Conservation (phyloP, 1,140 invertebrate species). For the Adelges cooleyi region DNA sequence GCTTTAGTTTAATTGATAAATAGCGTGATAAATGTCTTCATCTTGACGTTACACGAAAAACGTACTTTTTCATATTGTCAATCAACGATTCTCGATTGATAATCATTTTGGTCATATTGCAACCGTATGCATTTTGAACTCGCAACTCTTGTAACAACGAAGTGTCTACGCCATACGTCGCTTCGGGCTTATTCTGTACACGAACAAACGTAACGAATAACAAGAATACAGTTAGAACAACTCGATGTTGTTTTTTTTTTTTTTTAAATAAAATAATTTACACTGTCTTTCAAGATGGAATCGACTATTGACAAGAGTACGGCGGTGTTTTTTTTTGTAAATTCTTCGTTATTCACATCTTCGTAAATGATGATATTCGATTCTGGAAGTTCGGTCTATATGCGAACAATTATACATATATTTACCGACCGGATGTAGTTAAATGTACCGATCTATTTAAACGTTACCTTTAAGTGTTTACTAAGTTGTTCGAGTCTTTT, state of each 20-base stretch:
- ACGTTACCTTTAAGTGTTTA: constrained; percentile 5
- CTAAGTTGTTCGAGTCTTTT: constrained; percentile 14
- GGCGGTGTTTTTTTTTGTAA: constrained; percentile 43
- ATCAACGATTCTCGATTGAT: constrained; percentile 49
- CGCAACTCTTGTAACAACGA: constrained; percentile 54
- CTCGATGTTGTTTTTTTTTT: no score
- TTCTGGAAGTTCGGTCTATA: constrained; percentile 47
- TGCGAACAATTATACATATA: no score
- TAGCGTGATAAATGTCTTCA: no score
- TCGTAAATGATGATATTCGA: constrained; percentile 47
- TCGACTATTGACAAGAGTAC: constrained; percentile 45
- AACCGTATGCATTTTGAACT: constrained; percentile 52
- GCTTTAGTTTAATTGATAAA: no score
- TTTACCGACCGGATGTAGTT: no score
- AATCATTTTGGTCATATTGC: constrained; percentile 50
- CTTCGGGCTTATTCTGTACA: constrained; percentile 36
- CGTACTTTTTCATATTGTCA: constrained; percentile 53
- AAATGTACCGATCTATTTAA: background rate
- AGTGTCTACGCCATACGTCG: constrained; percentile 42
- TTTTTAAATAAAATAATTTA: background rate
- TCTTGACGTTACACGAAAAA: no score
- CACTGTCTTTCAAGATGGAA: constrained; percentile 46
- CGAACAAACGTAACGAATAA: background rate
- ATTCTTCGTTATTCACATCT: constrained; percentile 45
- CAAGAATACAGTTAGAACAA: no score